Base-by-base conservation (phyloP, 2,888 invertebrate genomes). In the Stomorhina lunata region DNA sequence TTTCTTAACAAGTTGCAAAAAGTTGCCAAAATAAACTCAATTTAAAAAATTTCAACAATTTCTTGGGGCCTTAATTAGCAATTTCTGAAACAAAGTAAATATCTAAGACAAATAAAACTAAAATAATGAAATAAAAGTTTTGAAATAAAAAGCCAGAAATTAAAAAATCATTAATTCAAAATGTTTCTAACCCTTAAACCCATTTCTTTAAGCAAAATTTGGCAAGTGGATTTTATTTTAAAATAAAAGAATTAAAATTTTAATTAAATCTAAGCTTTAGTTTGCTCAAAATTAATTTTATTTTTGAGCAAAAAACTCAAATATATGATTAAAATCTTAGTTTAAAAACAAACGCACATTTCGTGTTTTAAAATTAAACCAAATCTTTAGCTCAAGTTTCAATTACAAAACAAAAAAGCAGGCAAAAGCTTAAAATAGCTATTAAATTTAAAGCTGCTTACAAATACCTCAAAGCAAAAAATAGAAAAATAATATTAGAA, bases 1-100 rank as follows among this genome's bases (percentile, higher is more conserved):
- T 78, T 71, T 78, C 55, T 37, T 29, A 71, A 65, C 29, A 63
- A 55, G 27, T 43, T 53, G 32, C 43, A 66, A 57, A 73, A 40
- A 43, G 29, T 69, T 37, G 53, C 40, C 4, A 63, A 22, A 34
- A 32, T 2, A 5, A 81, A n/a, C n/a, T n/a, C n/a, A n/a, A n/a
- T n/a, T n/a, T n/a, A n/a, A n/a, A 78, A 57, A 63, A 81, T 81
- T 73, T 78, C 65, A 81, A 69, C 63, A 27, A 78, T 81, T 81
- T 78, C 15, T 43, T 17, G 22, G 48, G 37, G 15, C 17, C 40
- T 78, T 78, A 81, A 69, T 73, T 78, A 81, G 65, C 48, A 50
- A 65, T 37, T 57, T 48, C 37, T 45, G 55, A 63, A 71, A 45
- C 27, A 55, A 63, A 37, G 53, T 27, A n/a, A 6, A 12, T 25